Evolutionary conservation across 1,140 invertebrate genomes (phyloP), one percentile per base, ranked within the genome.

Genomic region (Lordiphosa clarofinis): DNA sequence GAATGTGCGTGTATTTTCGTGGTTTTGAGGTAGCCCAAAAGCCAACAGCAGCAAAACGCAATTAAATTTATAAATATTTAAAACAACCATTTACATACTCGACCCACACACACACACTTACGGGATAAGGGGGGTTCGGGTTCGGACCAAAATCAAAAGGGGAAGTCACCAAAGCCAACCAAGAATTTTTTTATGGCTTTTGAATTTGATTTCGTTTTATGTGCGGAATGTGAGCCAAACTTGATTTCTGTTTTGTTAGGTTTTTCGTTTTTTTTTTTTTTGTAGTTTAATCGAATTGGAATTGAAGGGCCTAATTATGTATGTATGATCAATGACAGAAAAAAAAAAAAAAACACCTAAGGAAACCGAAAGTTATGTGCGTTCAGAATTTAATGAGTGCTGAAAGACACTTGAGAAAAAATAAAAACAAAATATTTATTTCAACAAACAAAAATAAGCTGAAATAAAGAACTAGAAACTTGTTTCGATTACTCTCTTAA

Each of bases 61-160:
- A 81, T 82, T 81, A 81, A 81, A 82, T 72, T 81, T 75, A 75
- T 81, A 81, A 81, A 81, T 81, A 82, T 81, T 82, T 81, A 81
- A 81, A 67, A 82, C 66, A 62, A 37, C 52, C 55, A 79, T 79
- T 79, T 81, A 70, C 75, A 79, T 81, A 81, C 75, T 21, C 59
- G 58, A 56, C 55, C 49, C 39, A 60, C 49, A 72, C 72, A 68
- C 47, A 52, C 39, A 61, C 33, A 13, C 28, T 44, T 21, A 46
- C 21, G 43, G 43, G 31, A 46, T 46, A 12, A 31, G 43, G 43
- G 43, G 31, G 43, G 12, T 46, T 31, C 13, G 11, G 33, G 31
- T 11, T 31, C 43, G 4, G 10, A 55, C 68, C 68, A 70, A 69
- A 76, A 78, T 73, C 64, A 75, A 79, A 79, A 74, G 74, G 75